Evolutionary conservation across 1,140 invertebrate genomes (phyloP), one percentile per base, ranked within the genome.

Genomic region (Penaeus vannamei): DNA sequence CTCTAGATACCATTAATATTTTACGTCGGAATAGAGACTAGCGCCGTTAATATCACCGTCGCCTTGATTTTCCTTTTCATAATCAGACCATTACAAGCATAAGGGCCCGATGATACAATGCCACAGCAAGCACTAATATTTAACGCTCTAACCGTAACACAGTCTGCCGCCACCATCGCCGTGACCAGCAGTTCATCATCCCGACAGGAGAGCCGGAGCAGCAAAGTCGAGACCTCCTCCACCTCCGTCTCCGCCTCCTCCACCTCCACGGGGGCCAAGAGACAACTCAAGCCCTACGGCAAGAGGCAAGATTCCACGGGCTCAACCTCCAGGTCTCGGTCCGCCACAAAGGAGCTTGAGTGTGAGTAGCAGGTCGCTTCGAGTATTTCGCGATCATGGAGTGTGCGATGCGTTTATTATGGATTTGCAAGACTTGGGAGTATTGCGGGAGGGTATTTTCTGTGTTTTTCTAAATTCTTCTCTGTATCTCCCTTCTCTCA

Each of bases 271-370:
- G 76, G 72, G 60, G 93, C 94, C n/a, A 95, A 94, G 91, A 93
- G 94, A 91, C 93, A 92, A 26, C 92, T 93, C 59, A 97, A 97
- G 93, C 97, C 97, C 92, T 98, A 98, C 91, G 96, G 96, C 72
- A 94, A 94, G 69, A 95, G 95, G 92, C 93, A 89, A 86, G 91
- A 90, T 62, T 91, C 90, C 17, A 95, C 95, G 19, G 95, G 95
- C 66, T 96, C 95, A 93, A 94, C 96, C 91, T 94, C 96, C 92
- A 95, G 97, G 93, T 98, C 97, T 20, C 95, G 97, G 91, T 98
- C 96, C 92, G 95, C 97, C 32, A 98, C 97, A 0, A 98, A 98
- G 94, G 97, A 98, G 94, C 93, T 98, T 90, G 95, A 97, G 92
- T 80, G 91, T 91, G 59, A 90, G 94, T 90, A 23, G 32, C 1